These are phyloP conservation scores for Neoseiulus cucumeris DNA, from an alignment of 1,140 invertebrate species.

Conservation along the genomic window DNA sequence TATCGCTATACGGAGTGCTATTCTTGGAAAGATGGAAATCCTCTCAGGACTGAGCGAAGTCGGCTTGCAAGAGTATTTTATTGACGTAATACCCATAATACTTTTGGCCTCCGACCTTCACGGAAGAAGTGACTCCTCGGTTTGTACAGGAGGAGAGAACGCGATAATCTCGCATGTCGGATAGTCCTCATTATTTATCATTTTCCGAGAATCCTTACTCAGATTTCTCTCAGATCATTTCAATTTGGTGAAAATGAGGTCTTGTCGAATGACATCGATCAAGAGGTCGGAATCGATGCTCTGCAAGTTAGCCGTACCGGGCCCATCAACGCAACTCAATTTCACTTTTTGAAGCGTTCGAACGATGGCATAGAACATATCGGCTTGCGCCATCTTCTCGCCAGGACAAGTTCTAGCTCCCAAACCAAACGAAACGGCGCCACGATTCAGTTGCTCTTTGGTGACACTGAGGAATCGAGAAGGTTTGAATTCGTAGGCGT, in stretches of 20 bases:
- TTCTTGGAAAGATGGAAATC: too few relatives aligned
- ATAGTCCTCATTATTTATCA: too few relatives aligned
- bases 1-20: too few relatives aligned
- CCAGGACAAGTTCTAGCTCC: not conserved
- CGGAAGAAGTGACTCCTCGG: too few relatives aligned
- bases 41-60: too few relatives aligned
- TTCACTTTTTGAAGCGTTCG: not conserved
- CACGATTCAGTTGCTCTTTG: not conserved
- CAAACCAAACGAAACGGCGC: not conserved
- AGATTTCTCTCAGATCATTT: too few relatives aligned
- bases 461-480: not conserved
- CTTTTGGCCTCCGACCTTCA: too few relatives aligned
- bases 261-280: not conserved
- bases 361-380: not conserved
- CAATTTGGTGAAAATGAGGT: not conserved
- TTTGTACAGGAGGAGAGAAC: too few relatives aligned
- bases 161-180: too few relatives aligned
- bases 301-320: not conserved
- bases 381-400: not conserved
- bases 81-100: too few relatives aligned
- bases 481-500: not conserved
- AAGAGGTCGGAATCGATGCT: not conserved
- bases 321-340: not conserved
- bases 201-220: too few relatives aligned
- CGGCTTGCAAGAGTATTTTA: too few relatives aligned